Evolutionary conservation across 1,140 invertebrate genomes (phyloP), one percentile per base, ranked within the genome.

Genomic region (Zaprionus ornatus): DNA sequence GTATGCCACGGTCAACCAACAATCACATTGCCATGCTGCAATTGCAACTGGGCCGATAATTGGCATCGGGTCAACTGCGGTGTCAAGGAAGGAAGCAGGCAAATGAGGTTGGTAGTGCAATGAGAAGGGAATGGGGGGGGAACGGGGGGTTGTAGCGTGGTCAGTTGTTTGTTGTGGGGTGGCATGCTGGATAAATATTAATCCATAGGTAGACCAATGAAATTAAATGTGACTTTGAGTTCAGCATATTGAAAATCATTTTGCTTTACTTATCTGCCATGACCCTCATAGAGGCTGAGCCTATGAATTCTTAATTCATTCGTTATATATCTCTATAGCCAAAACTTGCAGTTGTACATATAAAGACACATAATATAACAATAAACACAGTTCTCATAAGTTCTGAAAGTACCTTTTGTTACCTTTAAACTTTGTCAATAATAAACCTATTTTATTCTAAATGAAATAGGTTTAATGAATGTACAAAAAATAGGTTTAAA

Each of bases 141-240:
- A n/a, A n/a, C n/a, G n/a, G 3, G 42, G 17, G 0, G 10, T 3
- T 32, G 29, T 19, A 19, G 19, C 19, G 9, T 23, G 19, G 12
- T 10, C 19, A 42, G 40, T 42, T 12, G 37, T 13, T 40, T 40
- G 37, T 12, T 40, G 9, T 9, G 45, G 10, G 17, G 15, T 45
- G 40, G 40, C 40, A 45, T 45, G 40, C 40, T 45, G 45, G 45
- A 50, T 50, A 50, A 50, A 50, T 50, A 50, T 50, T 50, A 50
- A 50, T 56, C 59, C 54, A 75, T 70, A 40, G 62, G 42, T 64
- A 42, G 21, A 35, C 65, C 83, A 86, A 87, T 86, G 69, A 88
- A 83, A 87, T 86, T 86, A 86, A 87, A 74, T 74, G 82, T 86
- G 65, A 86, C 79, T 87, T 82, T 87, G 76, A 74, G 62, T 87